Percentiles rank a stretch among this genome's conserved stretches.
Conservation (phyloP, 2,888 invertebrate species). For the Galeopsomyia nigrocyanea region DNA sequence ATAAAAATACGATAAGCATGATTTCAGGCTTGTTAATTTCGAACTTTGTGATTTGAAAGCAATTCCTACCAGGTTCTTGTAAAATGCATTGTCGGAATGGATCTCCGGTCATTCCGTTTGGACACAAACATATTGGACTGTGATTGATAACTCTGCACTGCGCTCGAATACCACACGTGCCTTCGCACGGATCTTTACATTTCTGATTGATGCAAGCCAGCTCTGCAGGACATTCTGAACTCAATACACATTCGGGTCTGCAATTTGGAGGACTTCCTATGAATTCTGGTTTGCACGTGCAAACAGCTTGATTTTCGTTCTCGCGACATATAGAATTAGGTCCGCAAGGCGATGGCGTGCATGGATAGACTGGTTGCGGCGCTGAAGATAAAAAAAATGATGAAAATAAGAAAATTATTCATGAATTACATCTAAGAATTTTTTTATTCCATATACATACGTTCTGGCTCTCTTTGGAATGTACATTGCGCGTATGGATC, state of each 20-base stretch:
- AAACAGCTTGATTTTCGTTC: slow-evolving; percentile 69
- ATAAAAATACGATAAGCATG: slow-evolving; percentile 53
- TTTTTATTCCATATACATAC: slow-evolving; percentile 19
- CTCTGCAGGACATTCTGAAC: slow-evolving; percentile 67
- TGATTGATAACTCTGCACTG: slow-evolving; percentile 71
- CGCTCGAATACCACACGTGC: slow-evolving; percentile 71
- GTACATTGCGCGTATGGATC: slow-evolving; percentile 75
- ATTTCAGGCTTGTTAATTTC: slow-evolving; percentile 53
- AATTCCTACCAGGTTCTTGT: slow-evolving; percentile 63
- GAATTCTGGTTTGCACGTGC: slow-evolving; percentile 68
- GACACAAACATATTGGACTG: slow-evolving; percentile 70
- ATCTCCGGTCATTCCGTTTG: slow-evolving; percentile 65
- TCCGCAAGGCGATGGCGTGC: slow-evolving; percentile 71
- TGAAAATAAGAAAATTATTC: background rate
- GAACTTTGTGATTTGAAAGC: background rate
- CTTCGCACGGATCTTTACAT: slow-evolving; percentile 71
- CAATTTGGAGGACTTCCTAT: slow-evolving; percentile 69
- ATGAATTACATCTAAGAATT: background rate
- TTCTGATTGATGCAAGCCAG: slow-evolving; percentile 71
- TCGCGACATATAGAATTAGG: slow-evolving; percentile 70
- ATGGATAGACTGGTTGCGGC: slow-evolving; percentile 65
- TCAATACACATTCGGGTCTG: slow-evolving; percentile 69
- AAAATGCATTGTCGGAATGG: slow-evolving; percentile 63
- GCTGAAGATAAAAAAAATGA: slow-evolving; percentile 53
- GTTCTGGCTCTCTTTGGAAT: slow-evolving; percentile 8